Percentiles rank a stretch among this genome's conserved stretches.
Evolutionary conservation across 2,113 vertebrate species (phyloP).

Genomic region (Ranitomeya imitator): DNA sequence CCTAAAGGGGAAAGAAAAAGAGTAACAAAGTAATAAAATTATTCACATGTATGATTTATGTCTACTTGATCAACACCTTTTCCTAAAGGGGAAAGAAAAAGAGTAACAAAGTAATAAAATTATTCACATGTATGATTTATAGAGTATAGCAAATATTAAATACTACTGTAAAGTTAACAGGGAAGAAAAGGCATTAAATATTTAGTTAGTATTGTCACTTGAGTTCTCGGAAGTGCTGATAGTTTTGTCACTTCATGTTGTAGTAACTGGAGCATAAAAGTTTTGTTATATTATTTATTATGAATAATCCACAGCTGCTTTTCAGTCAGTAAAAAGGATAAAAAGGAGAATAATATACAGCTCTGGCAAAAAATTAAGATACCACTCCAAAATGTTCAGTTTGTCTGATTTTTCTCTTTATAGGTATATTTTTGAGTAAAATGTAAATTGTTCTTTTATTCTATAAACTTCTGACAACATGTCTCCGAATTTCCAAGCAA

Average conservation of each 20-base stretch:
- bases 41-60: neutral
- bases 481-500: too few species aligned
- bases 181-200: conserved; percentile 2
- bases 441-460: too few species aligned
- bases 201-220: neutral
- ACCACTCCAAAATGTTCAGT: too few species aligned
- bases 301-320: neutral
- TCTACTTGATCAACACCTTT: too few species aligned
- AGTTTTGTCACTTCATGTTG: neutral
- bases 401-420: too few species aligned
- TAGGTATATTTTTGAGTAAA: too few species aligned
- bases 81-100: too few species aligned
- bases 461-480: too few species aligned
- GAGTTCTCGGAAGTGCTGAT: neutral
- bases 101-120: neutral
- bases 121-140: neutral
- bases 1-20: too few species aligned
- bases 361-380: too few species aligned
- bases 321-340: neutral
- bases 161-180: neutral
- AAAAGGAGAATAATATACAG: neutral
- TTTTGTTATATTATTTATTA: neutral
- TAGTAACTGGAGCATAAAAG: conserved; percentile 9
- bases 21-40: neutral
- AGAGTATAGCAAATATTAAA: neutral